Evolutionary conservation across 2,797 vertebrate genomes (phyloP), one percentile per base, ranked within the genome.

Genomic region (Remorina albescens): DNA sequence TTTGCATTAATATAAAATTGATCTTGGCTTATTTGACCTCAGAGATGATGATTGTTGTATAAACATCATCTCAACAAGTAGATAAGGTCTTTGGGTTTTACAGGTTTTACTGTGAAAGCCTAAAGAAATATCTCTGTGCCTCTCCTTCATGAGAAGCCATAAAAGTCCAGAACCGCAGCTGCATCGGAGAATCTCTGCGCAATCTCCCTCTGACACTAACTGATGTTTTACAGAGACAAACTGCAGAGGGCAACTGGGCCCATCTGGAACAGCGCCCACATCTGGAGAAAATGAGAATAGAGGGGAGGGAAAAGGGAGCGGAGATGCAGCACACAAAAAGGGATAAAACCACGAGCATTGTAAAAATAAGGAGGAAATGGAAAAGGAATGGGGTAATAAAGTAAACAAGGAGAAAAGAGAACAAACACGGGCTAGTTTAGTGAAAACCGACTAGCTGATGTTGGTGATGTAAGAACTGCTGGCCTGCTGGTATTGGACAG

Each of bases 161-260:
- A 85, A 88, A 89, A 82, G 71, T 75, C 66, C 71, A 76, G 44
- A 77, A 56, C 50, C 60, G 63, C 78, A 88, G 85, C 85, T 88
- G 90, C 47, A 34, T 73, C 76, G 13, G 23, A 74, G 67, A 68
- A 73, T 62, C 76, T 23, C 10, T 18, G 60, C n/a, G 56, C 69
- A 53, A 71, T 64, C 76, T 86, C 55, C 41, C 68, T 80, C 53
- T 81, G 85, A 89, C 80, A 85, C 72, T 55, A 82, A 81, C 82
- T 67, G 78, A 88, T 86, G 86, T 88, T 85, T 89, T 82, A 88
- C 82, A 77, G 82, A 89, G 84, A 90, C 83, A 80, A 71, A 86
- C 78, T 80, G 84, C 86, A 80, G 81, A 77, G 80, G 76, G 65
- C 84, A 80, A 85, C 80, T 71, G 82, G 83, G 80, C 79, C 74